Conservation (phyloP, 2,113 vertebrate species). For the Oreotrochilus melanogaster region DNA sequence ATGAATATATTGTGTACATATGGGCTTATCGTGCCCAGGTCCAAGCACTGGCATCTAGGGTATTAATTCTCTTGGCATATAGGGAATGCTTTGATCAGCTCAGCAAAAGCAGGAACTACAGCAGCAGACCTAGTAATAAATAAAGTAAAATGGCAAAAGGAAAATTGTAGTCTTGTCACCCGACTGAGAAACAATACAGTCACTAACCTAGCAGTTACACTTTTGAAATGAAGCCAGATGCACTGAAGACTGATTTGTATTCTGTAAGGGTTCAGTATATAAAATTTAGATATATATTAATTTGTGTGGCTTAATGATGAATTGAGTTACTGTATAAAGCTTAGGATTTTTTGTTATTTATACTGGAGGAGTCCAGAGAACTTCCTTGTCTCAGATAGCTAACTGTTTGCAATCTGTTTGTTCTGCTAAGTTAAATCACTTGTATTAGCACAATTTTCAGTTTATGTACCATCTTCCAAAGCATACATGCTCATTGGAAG, state of each 20-base stretch:
- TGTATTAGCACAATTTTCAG: not conserved
- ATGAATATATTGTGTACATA: too few species aligned
- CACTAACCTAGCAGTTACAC: not conserved
- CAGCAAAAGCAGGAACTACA: not conserved
- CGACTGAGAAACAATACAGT: not conserved
- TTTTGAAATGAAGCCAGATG: not conserved
- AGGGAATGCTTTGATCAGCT: not conserved
- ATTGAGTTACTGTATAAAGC: not conserved
- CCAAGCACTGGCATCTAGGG: not conserved
- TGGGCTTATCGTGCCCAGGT: not conserved
- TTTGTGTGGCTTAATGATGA: not conserved
- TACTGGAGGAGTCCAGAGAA: not conserved
- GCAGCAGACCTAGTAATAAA: not conserved
- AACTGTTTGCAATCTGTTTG: not conserved
- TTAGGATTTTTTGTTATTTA: not conserved
- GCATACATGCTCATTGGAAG: accelerated
- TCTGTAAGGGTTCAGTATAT: not conserved
- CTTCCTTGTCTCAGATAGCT: not conserved
- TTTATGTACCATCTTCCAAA: not conserved
- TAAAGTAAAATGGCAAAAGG: not conserved
- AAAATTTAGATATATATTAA: not conserved
- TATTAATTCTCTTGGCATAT: not conserved
- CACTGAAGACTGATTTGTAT: not conserved
- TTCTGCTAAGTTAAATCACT: not conserved
- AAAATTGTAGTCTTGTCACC: not conserved